Percentiles rank a stretch among this genome's conserved stretches.
These are phyloP conservation scores for Fistularia commersonii DNA, from an alignment of 2,797 vertebrate species.

Conservation along the genomic window DNA sequence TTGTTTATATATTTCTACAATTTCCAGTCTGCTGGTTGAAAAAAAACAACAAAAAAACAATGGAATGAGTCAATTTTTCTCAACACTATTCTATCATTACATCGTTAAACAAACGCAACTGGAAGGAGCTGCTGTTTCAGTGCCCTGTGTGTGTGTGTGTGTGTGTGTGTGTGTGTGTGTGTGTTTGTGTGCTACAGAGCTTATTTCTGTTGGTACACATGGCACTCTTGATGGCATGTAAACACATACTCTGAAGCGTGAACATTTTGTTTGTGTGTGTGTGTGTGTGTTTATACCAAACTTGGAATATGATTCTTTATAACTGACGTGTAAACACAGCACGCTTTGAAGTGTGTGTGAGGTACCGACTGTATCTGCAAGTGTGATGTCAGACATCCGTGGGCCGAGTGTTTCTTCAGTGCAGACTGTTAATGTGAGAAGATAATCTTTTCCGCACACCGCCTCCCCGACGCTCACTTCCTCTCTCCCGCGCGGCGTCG, in stretches of 20 bases:
- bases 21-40: no score
- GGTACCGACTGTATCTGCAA: conserved; percentile 30
- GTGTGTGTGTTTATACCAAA: conserved; percentile 5
- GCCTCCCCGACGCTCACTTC: conserved; percentile 28
- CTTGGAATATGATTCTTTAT: conserved; percentile 47
- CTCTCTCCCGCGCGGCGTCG: conserved; percentile 48
- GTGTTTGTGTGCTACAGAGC: conserved; percentile 21
- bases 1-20: no score
- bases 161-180: conserved; percentile 4
- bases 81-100: no score
- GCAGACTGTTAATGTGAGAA: conserved; percentile 30
- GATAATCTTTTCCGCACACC: conserved; percentile 6
- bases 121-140: no score
- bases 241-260: conserved; percentile 48
- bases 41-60: no score
- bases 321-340: conserved; percentile 47
- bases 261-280: not conserved
- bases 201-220: conserved; percentile 23
- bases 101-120: no score
- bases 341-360: conserved; percentile 48
- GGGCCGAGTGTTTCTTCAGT: conserved; percentile 29
- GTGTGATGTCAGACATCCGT: conserved; percentile 44
- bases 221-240: conserved; percentile 26
- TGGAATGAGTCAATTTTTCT: no score
- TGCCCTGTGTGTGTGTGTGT: conserved; percentile 7